phyloP scores from a whole-genome alignment of 2,888 invertebrate species.

The Amitus sp. region DNA sequence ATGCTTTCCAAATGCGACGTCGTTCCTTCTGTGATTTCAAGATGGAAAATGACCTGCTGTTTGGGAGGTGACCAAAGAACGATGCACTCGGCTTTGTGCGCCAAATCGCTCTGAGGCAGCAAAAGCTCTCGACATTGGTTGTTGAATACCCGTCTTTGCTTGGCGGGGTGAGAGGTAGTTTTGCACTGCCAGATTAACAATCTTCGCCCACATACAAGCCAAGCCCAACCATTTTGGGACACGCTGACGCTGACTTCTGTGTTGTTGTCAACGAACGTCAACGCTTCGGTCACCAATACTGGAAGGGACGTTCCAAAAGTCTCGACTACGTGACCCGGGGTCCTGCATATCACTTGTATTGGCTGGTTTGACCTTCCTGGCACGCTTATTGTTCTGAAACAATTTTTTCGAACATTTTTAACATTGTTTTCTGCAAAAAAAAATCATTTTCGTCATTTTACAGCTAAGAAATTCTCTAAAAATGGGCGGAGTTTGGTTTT shows the following conservation, averaged over 20 bases:
- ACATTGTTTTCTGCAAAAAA: neutral
- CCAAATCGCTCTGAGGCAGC: slow-evolving; percentile 90
- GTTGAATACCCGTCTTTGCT: slow-evolving; percentile 66
- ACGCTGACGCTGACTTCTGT: slow-evolving; percentile 73
- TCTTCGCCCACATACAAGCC: slow-evolving; percentile 87
- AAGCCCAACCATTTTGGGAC: slow-evolving; percentile 79
- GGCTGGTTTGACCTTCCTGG: slow-evolving; percentile 75
- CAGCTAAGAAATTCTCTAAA: too few species aligned
- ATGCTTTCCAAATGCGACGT: too few species aligned
- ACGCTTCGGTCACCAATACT: slow-evolving; percentile 87
- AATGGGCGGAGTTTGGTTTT: too few species aligned
- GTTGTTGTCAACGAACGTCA: slow-evolving; percentile 80
- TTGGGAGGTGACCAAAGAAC: slow-evolving; percentile 74
- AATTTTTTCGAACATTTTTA: slow-evolving; percentile 1
- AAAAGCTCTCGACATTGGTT: slow-evolving; percentile 86
- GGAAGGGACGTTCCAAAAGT: slow-evolving; percentile 85
- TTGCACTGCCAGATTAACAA: slow-evolving; percentile 87
- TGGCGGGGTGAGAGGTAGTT: slow-evolving; percentile 62
- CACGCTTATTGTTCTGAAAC: slow-evolving; percentile 62
- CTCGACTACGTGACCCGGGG: slow-evolving; percentile 79
- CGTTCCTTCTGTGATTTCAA: too few species aligned
- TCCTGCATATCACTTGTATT: slow-evolving; percentile 80
- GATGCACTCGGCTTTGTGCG: slow-evolving; percentile 87
- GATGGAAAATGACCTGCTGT: slow-evolving; percentile 64
- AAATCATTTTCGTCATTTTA: too few species aligned